phyloP scores from a whole-genome alignment of 2,113 vertebrate genomes.

The Gyps fulvus region DNA sequence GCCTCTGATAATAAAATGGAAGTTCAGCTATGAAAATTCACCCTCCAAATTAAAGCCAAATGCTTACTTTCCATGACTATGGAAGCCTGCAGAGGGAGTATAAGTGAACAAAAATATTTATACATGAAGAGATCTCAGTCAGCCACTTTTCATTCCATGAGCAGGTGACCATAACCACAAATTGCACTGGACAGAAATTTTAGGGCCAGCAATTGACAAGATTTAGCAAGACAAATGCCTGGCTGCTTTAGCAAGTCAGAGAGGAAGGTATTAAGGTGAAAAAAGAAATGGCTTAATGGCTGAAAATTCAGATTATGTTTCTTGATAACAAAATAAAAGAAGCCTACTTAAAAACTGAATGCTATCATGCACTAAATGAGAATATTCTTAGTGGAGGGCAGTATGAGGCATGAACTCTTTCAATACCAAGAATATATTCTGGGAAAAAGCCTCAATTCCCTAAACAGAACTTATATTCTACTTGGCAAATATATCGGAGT shows the following conservation, averaged over 20 bases:
- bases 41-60: not conserved
- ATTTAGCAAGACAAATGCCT: not conserved
- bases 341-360: not conserved
- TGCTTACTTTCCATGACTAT: not conserved
- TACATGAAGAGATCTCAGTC: not conserved
- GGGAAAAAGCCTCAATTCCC: not conserved
- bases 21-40: not conserved
- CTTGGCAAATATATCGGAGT: not conserved
- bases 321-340: not conserved
- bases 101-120: not conserved
- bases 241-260: not conserved
- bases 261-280: not conserved
- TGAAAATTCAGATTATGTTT: not conserved
- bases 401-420: not conserved
- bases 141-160: not conserved
- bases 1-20: not conserved
- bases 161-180: not conserved
- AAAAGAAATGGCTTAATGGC: not conserved
- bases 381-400: not conserved
- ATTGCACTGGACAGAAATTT: not conserved
- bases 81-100: not conserved
- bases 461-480: not conserved
- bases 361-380: not conserved
- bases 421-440: not conserved
- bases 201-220: not conserved